Percentiles rank a stretch among this genome's conserved stretches.
Conservation (phyloP, 2,113 vertebrate genomes). For the Talpa occidentalis region DNA sequence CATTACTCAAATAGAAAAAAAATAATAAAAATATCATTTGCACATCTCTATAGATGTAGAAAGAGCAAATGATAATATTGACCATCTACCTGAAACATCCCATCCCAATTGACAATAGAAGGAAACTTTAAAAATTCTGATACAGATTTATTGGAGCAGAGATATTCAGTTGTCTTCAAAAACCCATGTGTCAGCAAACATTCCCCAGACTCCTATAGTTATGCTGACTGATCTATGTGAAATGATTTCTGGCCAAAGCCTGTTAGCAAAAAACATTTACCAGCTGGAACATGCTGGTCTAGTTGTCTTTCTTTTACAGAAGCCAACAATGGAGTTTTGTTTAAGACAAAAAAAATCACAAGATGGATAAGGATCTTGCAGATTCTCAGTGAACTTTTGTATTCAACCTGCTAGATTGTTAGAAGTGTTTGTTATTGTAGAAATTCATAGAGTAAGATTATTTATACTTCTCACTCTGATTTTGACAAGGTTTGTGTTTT, state of each 20-base stretch:
- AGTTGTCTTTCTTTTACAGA: background rate
- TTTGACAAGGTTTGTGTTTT: background rate
- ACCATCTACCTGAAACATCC: background rate
- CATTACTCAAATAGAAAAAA: background rate
- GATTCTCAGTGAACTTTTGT: background rate
- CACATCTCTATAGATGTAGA: background rate
- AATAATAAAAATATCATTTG: background rate
- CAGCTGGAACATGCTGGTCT: background rate
- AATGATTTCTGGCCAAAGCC: background rate
- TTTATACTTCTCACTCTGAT: background rate
- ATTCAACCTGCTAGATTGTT: background rate
- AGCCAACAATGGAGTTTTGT: background rate
- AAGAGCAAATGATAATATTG: background rate
- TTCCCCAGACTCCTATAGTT: background rate
- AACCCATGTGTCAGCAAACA: background rate
- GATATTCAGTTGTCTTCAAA: background rate
- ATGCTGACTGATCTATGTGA: background rate
- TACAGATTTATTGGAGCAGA: background rate
- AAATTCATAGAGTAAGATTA: background rate
- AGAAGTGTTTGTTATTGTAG: background rate
- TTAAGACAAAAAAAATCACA: conserved; percentile 9
- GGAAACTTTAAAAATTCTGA: background rate
- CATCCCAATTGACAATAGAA: background rate
- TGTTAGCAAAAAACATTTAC: background rate
- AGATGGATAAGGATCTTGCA: background rate